Evolutionary conservation across 2,888 invertebrate species (phyloP), one percentile per base, ranked within the genome.

Genomic region (Gymnoscelis rufifasciata): DNA sequence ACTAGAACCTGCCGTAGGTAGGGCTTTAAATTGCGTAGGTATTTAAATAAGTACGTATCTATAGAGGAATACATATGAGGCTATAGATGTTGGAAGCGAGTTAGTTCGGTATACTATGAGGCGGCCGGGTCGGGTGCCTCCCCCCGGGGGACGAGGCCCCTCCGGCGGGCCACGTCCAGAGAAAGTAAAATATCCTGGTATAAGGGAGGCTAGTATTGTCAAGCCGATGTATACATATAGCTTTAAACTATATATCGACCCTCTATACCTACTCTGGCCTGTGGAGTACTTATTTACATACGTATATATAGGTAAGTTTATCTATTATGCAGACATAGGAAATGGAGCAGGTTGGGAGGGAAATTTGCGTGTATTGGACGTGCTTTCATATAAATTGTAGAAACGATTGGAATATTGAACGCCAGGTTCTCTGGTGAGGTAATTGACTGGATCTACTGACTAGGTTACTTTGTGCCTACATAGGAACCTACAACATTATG

Each of bases 181-280:
- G 83, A 88, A 87, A 88, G 86, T 84, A 84, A 84, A 87, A 83
- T 86, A 83, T 83, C 83, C 86, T 84, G 83, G 83, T 81, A 74
- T 83, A 83, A 74, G 84, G 87, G 83, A 76, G 84, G 83, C 86
- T 83, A 87, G 84, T 82, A 88, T 86, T 88, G 87, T 88, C 87
- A 88, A 86, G 80, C 74, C 77, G 66, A 81, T 81, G 73, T 82
- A 84, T 83, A 87, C 66, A 73, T 84, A 86, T 84, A 87, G 82
- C 81, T 87, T 88, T 86, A 84, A 87, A 87, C 86, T 87, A 86
- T 83, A 84, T 83, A 82, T 83, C 66, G 78, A 71, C 66, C 68
- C 74, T 70, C 71, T 76, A 71, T 82, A 75, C 39, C 38, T 39
- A 39, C 71, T 78, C 78, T 75, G 74, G 73, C 62, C 71, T 68